phyloP scores from a whole-genome alignment of 2,797 vertebrate genomes.

The Pogoniulus pusillus region DNA sequence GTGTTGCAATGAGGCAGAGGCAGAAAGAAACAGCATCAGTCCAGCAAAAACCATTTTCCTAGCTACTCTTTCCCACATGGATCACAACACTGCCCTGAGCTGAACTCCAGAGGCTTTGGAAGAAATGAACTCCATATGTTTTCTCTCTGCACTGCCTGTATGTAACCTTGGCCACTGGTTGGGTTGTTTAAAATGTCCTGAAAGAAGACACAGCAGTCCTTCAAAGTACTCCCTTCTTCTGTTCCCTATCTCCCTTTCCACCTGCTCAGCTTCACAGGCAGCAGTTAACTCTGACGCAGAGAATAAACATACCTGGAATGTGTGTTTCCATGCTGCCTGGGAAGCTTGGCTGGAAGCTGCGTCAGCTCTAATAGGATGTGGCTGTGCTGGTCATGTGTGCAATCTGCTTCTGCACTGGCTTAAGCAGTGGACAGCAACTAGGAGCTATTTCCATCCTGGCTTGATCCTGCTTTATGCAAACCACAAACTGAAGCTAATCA shows the following conservation, averaged over 20 bases:
- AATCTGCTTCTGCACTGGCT: conserved; percentile 81
- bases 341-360: conserved; percentile 52
- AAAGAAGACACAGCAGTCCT: neutral
- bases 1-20: neutral
- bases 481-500: conserved; percentile 41
- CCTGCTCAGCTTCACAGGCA: neutral
- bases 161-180: neutral
- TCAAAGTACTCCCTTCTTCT: neutral
- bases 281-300: neutral
- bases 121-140: neutral
- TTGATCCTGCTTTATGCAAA: conserved; percentile 68
- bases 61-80: neutral
- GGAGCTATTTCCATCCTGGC: conserved; percentile 83
- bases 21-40: neutral
- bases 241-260: neutral
- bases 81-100: neutral
- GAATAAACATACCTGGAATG: conserved; percentile 39
- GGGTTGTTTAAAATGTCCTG: neutral
- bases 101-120: neutral
- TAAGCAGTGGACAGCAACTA: conserved; percentile 73
- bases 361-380: conserved; percentile 53
- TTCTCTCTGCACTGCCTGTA: neutral
- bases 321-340: conserved; percentile 69
- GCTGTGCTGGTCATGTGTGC: conserved; percentile 70
- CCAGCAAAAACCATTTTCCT: neutral